Evolutionary conservation across 2,113 vertebrate species (phyloP).

Genomic region (Cyrtonyx montezumae): DNA sequence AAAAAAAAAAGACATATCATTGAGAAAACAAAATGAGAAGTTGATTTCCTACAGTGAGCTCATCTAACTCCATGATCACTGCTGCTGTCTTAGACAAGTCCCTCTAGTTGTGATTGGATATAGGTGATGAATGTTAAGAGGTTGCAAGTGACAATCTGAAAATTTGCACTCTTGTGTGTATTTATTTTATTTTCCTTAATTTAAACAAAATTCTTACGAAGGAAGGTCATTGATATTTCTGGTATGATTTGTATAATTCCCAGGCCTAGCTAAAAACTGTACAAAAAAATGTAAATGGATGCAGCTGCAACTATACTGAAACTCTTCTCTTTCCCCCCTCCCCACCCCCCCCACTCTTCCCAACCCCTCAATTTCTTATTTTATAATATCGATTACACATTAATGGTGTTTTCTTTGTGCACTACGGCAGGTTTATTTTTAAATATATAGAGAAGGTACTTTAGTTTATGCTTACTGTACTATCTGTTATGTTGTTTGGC

Average conservation of each 20-base stretch:
- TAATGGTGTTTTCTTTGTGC: slow-evolving; percentile 85
- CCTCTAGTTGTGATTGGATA: slow-evolving; percentile 78
- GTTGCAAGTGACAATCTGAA: slow-evolving; percentile 91
- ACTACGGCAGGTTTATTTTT: slow-evolving; percentile 81
- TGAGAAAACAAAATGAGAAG: slow-evolving; percentile 34
- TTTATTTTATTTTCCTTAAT: slow-evolving; percentile 79
- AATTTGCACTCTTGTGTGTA: slow-evolving; percentile 87
- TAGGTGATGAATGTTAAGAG: slow-evolving; percentile 85
- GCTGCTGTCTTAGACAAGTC: slow-evolving; percentile 73
- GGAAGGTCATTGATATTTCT: slow-evolving; percentile 76
- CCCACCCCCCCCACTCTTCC: background rate
- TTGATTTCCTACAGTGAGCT: slow-evolving; percentile 70
- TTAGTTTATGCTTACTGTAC: slow-evolving; percentile 81
- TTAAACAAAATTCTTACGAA: slow-evolving; percentile 75
- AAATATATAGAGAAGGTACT: slow-evolving; percentile 78
- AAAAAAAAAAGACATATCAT: slow-evolving; percentile 63
- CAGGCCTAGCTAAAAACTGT: slow-evolving; percentile 75
- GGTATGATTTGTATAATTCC: slow-evolving; percentile 77
- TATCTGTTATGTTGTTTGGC: slow-evolving; percentile 80
- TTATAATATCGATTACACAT: slow-evolving; percentile 79
- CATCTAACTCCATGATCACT: slow-evolving; percentile 71
- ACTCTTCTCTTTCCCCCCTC: slow-evolving; percentile 51
- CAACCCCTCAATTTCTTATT: slow-evolving; percentile 75
- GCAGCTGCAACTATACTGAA: slow-evolving; percentile 77
- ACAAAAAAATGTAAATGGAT: slow-evolving; percentile 78